Evolutionary conservation across 2,888 invertebrate genomes (phyloP).

Genomic region (Embidobia sp.): DNA sequence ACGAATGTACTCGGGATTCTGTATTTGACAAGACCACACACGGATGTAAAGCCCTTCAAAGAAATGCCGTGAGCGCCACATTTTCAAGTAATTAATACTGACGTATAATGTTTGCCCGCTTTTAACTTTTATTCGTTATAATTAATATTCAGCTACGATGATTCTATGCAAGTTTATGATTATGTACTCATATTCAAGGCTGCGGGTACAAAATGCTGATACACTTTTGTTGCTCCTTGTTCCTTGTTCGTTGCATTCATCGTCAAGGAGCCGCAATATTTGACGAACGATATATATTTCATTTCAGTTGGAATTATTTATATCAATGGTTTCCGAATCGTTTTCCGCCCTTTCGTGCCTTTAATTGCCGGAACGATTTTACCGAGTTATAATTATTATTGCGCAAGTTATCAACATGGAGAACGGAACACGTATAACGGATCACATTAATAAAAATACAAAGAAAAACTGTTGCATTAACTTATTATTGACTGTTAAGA

Average conservation of each 20-base stretch:
- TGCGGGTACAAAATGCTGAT: constrained; percentile 28
- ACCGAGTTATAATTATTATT: constrained; percentile 60
- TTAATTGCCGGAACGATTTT: constrained; percentile 59
- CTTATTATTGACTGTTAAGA: constrained; percentile 19
- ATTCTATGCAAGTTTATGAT: constrained; percentile 60
- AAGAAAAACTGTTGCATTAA: constrained; percentile 20
- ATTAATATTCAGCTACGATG: constrained; percentile 62
- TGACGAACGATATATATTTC: constrained; percentile 46
- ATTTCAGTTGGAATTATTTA: constrained; percentile 46
- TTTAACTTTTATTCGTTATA: constrained; percentile 70
- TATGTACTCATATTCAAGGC: constrained; percentile 29
- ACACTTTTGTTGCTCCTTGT: constrained; percentile 35
- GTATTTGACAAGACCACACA: constrained; percentile 75
- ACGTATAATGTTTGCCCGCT: constrained; percentile 71
- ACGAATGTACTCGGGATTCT: constrained; percentile 75
- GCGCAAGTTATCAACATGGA: constrained; percentile 55
- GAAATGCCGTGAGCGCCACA: constrained; percentile 73
- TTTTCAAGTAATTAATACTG: constrained; percentile 75
- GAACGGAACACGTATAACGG: constrained; percentile 56
- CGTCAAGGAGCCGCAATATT: constrained; percentile 30
- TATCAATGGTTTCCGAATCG: constrained; percentile 60
- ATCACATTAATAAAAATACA: constrained; percentile 47
- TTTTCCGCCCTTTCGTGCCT: constrained; percentile 58
- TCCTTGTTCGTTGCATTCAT: constrained; percentile 18
- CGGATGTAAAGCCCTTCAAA: constrained; percentile 73